phyloP scores from a whole-genome alignment of 2,888 invertebrate species.

The Dryobotodes eremita region DNA sequence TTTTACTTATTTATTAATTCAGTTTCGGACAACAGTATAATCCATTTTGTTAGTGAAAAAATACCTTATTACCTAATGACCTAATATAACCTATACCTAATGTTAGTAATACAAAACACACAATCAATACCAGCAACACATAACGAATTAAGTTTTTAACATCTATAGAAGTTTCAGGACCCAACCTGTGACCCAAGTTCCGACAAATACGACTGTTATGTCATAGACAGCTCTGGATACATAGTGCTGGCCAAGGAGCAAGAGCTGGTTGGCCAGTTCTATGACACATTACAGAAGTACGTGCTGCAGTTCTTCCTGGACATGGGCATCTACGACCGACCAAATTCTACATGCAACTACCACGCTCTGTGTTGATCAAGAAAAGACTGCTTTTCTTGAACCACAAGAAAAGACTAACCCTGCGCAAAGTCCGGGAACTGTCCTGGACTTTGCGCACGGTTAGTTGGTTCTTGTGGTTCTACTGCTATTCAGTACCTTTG shows the following conservation, averaged over 20 bases:
- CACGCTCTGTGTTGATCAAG: conserved; percentile 70
- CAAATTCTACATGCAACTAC: conserved; percentile 94
- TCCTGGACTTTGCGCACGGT: conserved; percentile 82
- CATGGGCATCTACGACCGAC: conserved; percentile 92
- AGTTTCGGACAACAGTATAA: no score
- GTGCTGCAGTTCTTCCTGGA: conserved; percentile 94
- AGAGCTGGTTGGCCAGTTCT: conserved; percentile 95
- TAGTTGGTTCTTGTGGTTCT: not conserved
- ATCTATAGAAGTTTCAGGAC: conserved; percentile 71
- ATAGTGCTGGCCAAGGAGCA: conserved; percentile 93
- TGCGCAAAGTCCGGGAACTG: no score
- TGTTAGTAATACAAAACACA: no score
- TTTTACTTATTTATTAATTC: no score
- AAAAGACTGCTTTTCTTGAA: no score
- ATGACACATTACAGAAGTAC: conserved; percentile 93
- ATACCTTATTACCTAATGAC: no score
- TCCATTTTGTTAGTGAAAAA: no score
- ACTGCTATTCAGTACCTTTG: not conserved
- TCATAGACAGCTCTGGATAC: conserved; percentile 98
- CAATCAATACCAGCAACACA: no score
- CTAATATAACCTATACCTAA: no score
- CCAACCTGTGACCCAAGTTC: conserved; percentile 87
- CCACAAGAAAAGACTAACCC: no score
- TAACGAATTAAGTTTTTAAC: no score
- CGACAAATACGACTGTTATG: conserved; percentile 94